These are phyloP conservation scores for Sicus ferrugineus DNA, from an alignment of 2,888 invertebrate species.

Conservation along the genomic window DNA sequence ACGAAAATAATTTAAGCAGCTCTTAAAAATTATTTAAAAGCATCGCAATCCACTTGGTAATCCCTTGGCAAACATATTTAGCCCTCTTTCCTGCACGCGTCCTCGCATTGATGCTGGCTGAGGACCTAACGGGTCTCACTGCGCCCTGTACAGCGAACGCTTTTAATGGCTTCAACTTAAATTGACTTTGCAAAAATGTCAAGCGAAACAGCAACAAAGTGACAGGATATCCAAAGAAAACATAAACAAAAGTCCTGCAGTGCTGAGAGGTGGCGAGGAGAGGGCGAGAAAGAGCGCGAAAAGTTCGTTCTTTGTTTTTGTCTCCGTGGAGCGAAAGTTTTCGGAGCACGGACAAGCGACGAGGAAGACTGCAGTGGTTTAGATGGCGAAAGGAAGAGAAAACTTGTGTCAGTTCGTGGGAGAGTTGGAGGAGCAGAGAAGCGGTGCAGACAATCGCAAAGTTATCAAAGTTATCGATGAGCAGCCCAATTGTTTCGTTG, in stretches of 20 bases:
- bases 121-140: not conserved
- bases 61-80: slow-evolving; percentile 38
- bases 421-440: not conserved
- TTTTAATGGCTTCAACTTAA: slow-evolving; percentile 43
- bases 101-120: not conserved
- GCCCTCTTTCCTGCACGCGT: not conserved
- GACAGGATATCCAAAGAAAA: slow-evolving; percentile 23
- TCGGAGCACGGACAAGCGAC: not conserved
- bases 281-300: slow-evolving; percentile 30
- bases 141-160: not conserved
- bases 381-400: not conserved
- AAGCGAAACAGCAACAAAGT: slow-evolving; percentile 33
- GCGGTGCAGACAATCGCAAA: not conserved
- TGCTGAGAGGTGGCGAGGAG: slow-evolving; percentile 44
- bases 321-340: slow-evolving; percentile 4
- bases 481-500: slow-evolving; percentile 40
- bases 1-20: slow-evolving; percentile 43
- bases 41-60: slow-evolving; percentile 36
- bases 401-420: not conserved
- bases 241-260: slow-evolving; percentile 44
- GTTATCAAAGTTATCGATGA: slow-evolving; percentile 40
- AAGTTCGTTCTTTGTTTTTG: slow-evolving; percentile 40
- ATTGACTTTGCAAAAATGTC: slow-evolving; percentile 46
- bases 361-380: not conserved
- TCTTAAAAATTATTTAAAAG: slow-evolving; percentile 43